phyloP scores from a whole-genome alignment of 2,888 invertebrate genomes.

The Nymphalis c-album region DNA sequence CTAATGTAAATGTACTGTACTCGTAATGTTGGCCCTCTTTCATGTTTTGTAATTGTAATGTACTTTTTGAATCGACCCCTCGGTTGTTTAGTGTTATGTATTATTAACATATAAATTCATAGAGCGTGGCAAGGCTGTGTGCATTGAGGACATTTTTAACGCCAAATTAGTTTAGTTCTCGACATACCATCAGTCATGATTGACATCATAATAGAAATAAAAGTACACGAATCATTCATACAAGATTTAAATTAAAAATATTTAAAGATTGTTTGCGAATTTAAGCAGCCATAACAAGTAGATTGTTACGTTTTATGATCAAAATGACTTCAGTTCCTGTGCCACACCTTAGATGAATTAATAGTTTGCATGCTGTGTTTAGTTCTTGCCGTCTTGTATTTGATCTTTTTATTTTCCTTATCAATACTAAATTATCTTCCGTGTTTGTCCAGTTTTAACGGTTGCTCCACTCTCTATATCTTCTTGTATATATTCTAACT shows the following conservation, averaged over 20 bases:
- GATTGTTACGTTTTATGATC: slow-evolving; percentile 65
- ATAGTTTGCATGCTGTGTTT: slow-evolving; percentile 71
- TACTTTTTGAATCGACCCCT: slow-evolving; percentile 75
- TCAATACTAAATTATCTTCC: slow-evolving; percentile 48
- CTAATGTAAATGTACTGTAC: slow-evolving; percentile 71
- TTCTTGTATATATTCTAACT: slow-evolving; percentile 51
- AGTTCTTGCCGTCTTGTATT: slow-evolving; percentile 58
- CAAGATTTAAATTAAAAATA: slow-evolving; percentile 61
- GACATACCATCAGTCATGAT: slow-evolving; percentile 72
- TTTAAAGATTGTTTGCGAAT: slow-evolving; percentile 61
- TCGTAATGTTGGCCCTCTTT: slow-evolving; percentile 74
- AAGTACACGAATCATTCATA: slow-evolving; percentile 73
- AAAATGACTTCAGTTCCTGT: slow-evolving; percentile 78
- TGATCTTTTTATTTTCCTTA: slow-evolving; percentile 51
- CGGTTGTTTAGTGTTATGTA: slow-evolving; percentile 80
- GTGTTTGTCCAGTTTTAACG: slow-evolving; percentile 57
- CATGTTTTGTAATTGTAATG: slow-evolving; percentile 78
- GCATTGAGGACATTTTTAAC: slow-evolving; percentile 83
- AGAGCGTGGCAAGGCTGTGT: slow-evolving; percentile 88
- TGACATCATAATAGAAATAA: slow-evolving; percentile 71
- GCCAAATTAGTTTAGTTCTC: slow-evolving; percentile 78
- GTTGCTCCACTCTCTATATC: slow-evolving; percentile 52
- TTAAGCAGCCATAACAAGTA: slow-evolving; percentile 57
- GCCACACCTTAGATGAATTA: slow-evolving; percentile 81
- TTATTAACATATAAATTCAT: slow-evolving; percentile 71